Base-by-base conservation (phyloP, 2,888 invertebrate genomes). In the Apantesis nais region DNA sequence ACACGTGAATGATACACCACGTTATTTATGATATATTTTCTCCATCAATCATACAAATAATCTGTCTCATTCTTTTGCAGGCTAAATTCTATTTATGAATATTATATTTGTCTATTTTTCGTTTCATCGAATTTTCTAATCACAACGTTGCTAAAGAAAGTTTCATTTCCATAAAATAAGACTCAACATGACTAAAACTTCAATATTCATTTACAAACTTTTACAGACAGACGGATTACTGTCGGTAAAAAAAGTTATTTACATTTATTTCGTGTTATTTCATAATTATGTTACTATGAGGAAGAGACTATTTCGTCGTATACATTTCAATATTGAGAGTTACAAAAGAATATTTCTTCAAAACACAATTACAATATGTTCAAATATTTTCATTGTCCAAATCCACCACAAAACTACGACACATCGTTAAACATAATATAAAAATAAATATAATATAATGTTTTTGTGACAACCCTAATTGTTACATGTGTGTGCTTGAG, bases 401-500 rank as follows among this genome's bases (percentile, higher is more conserved):
- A 16, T 29, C 29, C 8, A 58, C 29, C 14, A 58, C 25, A 29
- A 29, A 29, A 29, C 29, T 0, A 0, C 29, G 2, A 58, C 29
- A 0, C 58, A 7, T 58, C 16, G 58, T 58, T n/a, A 52, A 19
- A 52, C 7, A 58, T 55, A 55, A 55, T 25, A 9, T n/a, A n/a
- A n/a, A n/a, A 55, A 12, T 11, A n/a, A 25, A 58, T 29, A 58
- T 29, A 58, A 58, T 16, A 8, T 0, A 58, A 29, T 25, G 55
- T 25, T 55, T 25, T 25, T 55, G 16, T 58, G 39, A 41, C 39
- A 66, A 39, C 62, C 39, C 66, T 58, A n/a, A 71, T 66, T 22
- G 12, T 29, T n/a, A 48, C 64, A 34, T 22, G 55, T 67, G 66
- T 72, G 66, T 66, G 48, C 78, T 52, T 52, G 29, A 58, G 70